A percentile compares a stretch with the other conserved stretches of the same genome.
Evolutionary conservation across 35 echinoderm and acorn worm genomes (phyloP).

Genomic region (Heliocidaris erythrogramma): DNA sequence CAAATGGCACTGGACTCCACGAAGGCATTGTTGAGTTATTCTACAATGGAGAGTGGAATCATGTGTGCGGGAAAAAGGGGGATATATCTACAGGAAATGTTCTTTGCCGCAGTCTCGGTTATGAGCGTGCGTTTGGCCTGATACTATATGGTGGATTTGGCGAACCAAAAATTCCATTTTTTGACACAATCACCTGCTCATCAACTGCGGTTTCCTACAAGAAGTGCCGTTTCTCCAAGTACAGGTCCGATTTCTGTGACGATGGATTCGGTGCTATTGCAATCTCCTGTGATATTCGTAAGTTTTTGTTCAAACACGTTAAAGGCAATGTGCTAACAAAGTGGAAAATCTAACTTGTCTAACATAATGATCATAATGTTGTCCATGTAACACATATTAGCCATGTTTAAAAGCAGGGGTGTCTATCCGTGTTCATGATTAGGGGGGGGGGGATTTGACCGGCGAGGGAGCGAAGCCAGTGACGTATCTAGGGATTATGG

Average conservation of each 20-base stretch:
- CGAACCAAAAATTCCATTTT: background rate
- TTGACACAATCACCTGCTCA: background rate
- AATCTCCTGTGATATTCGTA: background rate
- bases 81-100: background rate
- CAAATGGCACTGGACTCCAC: background rate
- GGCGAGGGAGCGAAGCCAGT: too few relatives aligned
- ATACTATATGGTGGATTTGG: background rate
- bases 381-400: too few relatives aligned
- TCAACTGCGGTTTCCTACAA: too few relatives aligned
- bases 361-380: too few relatives aligned
- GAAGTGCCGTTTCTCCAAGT: background rate
- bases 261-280: background rate
- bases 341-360: too few relatives aligned
- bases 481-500: too few relatives aligned
- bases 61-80: background rate
- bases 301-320: background rate
- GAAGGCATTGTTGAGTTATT: background rate
- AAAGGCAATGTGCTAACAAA: too few relatives aligned
- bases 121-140: background rate
- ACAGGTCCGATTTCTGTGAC: background rate
- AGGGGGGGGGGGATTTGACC: too few relatives aligned
- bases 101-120: background rate
- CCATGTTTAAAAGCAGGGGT: too few relatives aligned
- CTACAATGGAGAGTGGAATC: too few relatives aligned
- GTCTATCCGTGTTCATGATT: too few relatives aligned